Evolutionary conservation across 2,797 vertebrate genomes (phyloP).

Genomic region (Coregonus suidteri): DNA sequence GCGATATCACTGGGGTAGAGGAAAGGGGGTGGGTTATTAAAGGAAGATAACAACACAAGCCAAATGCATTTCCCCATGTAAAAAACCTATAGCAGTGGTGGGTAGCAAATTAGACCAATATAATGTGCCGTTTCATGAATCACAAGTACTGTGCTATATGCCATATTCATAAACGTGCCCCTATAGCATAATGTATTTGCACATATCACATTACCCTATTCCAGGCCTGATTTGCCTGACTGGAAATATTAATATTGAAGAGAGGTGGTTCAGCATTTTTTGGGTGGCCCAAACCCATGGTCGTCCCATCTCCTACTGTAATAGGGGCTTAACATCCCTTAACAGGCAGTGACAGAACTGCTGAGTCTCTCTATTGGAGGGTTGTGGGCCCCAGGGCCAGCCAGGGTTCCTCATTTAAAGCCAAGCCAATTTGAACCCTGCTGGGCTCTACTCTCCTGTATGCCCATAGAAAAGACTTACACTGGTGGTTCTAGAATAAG

Average conservation of each 20-base stretch:
- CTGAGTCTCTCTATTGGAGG: conserved; percentile 31
- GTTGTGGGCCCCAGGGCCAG: conserved; percentile 39
- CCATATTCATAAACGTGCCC: conserved; percentile 56
- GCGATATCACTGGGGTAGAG: conserved; percentile 53
- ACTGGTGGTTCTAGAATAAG: too few species aligned
- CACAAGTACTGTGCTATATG: conserved; percentile 34
- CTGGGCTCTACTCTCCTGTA: not conserved
- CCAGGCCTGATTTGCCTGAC: conserved; percentile 66
- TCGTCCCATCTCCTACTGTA: conserved; percentile 45
- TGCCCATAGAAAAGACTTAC: not conserved
- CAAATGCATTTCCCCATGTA: conserved; percentile 43
- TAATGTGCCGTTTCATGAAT: conserved; percentile 56
- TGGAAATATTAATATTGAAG: conserved; percentile 74
- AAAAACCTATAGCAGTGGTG: conserved; percentile 41
- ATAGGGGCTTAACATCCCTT: conserved; percentile 38
- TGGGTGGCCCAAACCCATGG: conserved; percentile 66
- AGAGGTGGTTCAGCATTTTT: conserved; percentile 65
- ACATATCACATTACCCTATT: conserved; percentile 70
- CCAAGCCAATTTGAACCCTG: not conserved
- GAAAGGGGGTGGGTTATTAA: conserved; percentile 52
- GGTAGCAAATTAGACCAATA: conserved; percentile 45
- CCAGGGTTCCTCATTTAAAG: conserved; percentile 43
- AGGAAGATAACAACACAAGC: conserved; percentile 57
- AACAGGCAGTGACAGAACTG: conserved; percentile 53
- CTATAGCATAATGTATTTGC: conserved; percentile 68